Percentiles rank a stretch among this genome's conserved stretches.
phyloP scores from a whole-genome alignment of 1,140 invertebrate species.

The Musca vetustissima region DNA sequence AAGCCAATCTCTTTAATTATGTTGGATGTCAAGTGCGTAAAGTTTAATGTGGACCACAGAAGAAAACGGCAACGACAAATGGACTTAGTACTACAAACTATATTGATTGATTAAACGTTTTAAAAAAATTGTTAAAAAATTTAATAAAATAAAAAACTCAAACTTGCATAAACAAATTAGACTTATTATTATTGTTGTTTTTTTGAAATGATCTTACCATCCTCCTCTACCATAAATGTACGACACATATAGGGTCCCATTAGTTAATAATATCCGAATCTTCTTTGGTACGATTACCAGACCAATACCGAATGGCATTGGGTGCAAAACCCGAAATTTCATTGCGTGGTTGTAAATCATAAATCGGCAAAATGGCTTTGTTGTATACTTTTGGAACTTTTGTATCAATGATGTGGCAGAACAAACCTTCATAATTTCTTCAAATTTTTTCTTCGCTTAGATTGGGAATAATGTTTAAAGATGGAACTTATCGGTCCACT shows the following conservation, averaged over 20 bases:
- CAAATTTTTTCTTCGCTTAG: constrained; percentile 74
- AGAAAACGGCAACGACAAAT: not conserved
- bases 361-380: constrained; percentile 66
- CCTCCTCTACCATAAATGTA: constrained; percentile 77
- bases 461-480: constrained; percentile 93
- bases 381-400: constrained; percentile 61
- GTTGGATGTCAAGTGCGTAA: constrained; percentile 44
- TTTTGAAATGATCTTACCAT: constrained; percentile 60
- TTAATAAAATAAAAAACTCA: constrained; percentile 3
- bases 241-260: constrained; percentile 89
- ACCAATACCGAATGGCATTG: constrained; percentile 88
- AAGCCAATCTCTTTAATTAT: constrained; percentile 43
- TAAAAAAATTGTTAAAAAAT: not conserved
- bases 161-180: too few species aligned
- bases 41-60: constrained; percentile 12
- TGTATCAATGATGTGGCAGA: constrained; percentile 64
- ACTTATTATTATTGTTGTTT: too few species aligned
- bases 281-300: constrained; percentile 80
- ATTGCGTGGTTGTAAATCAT: constrained; percentile 67
- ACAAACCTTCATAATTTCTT: constrained; percentile 70
- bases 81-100: not conserved
- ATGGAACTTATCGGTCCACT: too few species aligned
- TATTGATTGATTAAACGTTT: not conserved
- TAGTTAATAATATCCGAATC: constrained; percentile 84
- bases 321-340: constrained; percentile 76